Base-by-base conservation (phyloP, 2,113 vertebrate genomes). In the Cavia aperea region DNA sequence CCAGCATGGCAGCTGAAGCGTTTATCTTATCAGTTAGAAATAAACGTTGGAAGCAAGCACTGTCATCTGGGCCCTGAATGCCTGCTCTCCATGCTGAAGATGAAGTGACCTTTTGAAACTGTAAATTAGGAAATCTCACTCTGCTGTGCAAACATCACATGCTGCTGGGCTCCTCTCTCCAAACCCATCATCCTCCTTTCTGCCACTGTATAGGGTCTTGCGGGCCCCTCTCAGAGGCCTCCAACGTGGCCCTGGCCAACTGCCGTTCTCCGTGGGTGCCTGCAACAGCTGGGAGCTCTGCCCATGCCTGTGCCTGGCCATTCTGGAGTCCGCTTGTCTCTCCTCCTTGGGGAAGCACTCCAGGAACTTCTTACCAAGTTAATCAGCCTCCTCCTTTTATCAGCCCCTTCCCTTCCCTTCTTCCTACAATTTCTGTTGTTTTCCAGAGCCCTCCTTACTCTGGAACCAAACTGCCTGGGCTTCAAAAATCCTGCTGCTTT, bases 1-100 rank as follows among this genome's bases (percentile, higher is more conserved):
- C n/a, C 11, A 66, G 7, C 81, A 78, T 10, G 94, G 16, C 39
- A 85, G 79, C 1, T 68, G 43, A 94, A 93, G 93, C 4, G 49
- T 81, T 84, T 86, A 39, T 79, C 89, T 93, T 43, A 75, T 90
- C 29, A 26, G 23, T 26, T 93, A 19, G 51, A 94, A 93, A 62
- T 63, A 88, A 90, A 65, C 62, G 29, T 63, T 78, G 46, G 33
- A 51, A 93, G 60, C 13, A 51, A 93, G 65, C 13, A 31, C 24
- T 51, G 3, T 88, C 60, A 18, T 62, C 43, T 58, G 19, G n/a
- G 66, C 11, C 6, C 51, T 49, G 12, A 79, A 68, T 73, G 26
- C 58, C 23, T 86, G 5, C 1, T 89, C 15, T 89, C 23, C 3
- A 24, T 7, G 43, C 51, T 43, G 23, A 24, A 86, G 8, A 31